Evolutionary conservation across 2,113 vertebrate species (phyloP).

Genomic region (Camelus bactrianus): DNA sequence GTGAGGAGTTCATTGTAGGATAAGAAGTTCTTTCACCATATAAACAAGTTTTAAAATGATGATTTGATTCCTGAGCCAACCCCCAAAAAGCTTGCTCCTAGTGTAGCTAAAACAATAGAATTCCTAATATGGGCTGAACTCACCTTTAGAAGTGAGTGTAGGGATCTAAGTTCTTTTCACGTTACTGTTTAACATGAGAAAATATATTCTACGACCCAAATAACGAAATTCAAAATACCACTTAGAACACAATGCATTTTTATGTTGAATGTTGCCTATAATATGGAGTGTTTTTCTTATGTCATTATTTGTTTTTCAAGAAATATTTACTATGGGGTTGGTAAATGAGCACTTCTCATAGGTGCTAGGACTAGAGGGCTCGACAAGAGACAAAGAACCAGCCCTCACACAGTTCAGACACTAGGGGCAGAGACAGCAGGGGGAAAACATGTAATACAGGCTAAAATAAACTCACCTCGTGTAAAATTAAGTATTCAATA

Average conservation of each 20-base stretch:
- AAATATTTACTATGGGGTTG: not conserved
- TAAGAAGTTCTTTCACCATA: not conserved
- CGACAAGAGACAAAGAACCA: not conserved
- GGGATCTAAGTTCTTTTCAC: not conserved
- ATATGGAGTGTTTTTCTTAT: not conserved
- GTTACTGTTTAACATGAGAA: not conserved
- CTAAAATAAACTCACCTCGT: not conserved
- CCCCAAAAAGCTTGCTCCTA: not conserved
- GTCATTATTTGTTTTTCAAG: not conserved
- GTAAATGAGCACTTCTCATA: not conserved
- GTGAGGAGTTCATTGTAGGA: not conserved
- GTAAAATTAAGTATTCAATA: conserved; percentile 2
- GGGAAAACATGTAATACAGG: not conserved
- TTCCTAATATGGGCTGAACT: not conserved
- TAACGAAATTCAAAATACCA: conserved; percentile 38
- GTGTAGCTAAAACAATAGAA: conserved; percentile 29
- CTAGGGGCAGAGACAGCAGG: not conserved
- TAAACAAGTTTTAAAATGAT: not conserved
- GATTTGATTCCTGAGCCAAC: not conserved
- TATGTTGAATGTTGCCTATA: not conserved
- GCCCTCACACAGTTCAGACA: not conserved
- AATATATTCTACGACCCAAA: not conserved
- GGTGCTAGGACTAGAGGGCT: not conserved
- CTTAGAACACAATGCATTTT: not conserved
- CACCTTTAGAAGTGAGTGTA: not conserved